A percentile compares a stretch with the other conserved stretches of the same genome.
Evolutionary conservation across 2,888 invertebrate genomes (phyloP).

Genomic region (Drosophila ezoana): DNA sequence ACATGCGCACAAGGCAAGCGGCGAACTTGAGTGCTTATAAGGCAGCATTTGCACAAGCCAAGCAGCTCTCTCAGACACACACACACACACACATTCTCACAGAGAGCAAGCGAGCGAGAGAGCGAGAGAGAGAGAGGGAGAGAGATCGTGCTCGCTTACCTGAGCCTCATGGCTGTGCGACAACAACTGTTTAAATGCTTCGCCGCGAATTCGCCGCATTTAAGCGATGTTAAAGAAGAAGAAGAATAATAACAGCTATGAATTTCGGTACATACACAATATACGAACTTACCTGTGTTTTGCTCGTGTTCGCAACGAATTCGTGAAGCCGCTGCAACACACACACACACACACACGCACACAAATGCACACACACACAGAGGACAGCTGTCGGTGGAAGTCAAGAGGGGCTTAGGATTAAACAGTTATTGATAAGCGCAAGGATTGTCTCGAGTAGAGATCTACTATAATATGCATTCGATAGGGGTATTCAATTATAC

Average conservation of each 20-base stretch:
- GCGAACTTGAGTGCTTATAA: constrained; percentile 75
- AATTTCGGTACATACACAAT: constrained; percentile 54
- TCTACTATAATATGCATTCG: constrained; percentile 13
- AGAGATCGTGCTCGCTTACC: constrained; percentile 46
- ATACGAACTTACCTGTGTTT: constrained; percentile 45
- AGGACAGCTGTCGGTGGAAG: constrained; percentile 41
- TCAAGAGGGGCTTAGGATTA: constrained; percentile 47
- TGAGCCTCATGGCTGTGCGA: constrained; percentile 44
- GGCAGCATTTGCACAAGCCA: constrained; percentile 61
- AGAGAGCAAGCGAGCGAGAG: constrained; percentile 26
- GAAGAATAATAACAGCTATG: constrained; percentile 43
- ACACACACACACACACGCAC: background rate
- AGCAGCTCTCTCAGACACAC: constrained; percentile 39
- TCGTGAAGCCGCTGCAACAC: constrained; percentile 42
- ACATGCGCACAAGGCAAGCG: constrained; percentile 30
- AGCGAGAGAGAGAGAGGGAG: constrained; percentile 30
- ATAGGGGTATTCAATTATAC: background rate
- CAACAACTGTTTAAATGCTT: constrained; percentile 52
- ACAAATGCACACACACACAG: background rate
- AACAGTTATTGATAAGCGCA: constrained; percentile 33
- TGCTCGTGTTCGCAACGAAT: constrained; percentile 48
- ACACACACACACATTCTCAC: constrained; percentile 4
- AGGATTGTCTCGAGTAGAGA: background rate
- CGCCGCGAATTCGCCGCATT: constrained; percentile 64
- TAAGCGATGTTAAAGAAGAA: constrained; percentile 7